A percentile compares a stretch with the other conserved stretches of the same genome.
Conservation (phyloP, 2,888 invertebrate genomes). For the Salpingus planirostris region DNA sequence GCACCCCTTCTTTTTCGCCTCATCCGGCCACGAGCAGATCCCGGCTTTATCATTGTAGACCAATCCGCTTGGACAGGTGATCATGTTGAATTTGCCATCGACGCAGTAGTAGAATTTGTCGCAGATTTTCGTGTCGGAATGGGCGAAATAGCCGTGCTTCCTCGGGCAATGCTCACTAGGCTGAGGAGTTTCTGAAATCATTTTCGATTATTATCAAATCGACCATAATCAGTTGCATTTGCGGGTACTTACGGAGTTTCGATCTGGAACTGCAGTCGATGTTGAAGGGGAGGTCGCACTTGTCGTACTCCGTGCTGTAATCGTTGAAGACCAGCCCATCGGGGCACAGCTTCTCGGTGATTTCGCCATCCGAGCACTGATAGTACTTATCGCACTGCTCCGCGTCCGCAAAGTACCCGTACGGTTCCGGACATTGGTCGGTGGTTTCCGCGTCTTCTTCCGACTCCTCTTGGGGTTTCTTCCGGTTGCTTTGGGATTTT, state of each 20-base stretch:
- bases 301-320: conserved; percentile 70
- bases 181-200: conserved; percentile 58
- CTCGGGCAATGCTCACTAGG: conserved; percentile 68
- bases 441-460: conserved; percentile 47
- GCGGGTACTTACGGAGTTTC: conserved; percentile 73
- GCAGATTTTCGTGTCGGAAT: conserved; percentile 67
- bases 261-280: conserved; percentile 73
- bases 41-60: conserved; percentile 84
- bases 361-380: conserved; percentile 65
- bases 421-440: conserved; percentile 68
- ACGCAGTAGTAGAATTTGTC: conserved; percentile 85
- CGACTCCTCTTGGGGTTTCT: conserved; percentile 7
- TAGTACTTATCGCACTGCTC: conserved; percentile 86
- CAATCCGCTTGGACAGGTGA: conserved; percentile 77
- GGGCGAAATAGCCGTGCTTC: conserved; percentile 80
- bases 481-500: too few species aligned
- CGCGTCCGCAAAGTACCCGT: conserved; percentile 77
- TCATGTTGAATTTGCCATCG: conserved; percentile 82
- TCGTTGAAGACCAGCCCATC: conserved; percentile 89
- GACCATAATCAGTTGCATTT: too few species aligned
- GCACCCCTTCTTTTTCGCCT: conserved; percentile 80
- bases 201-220: too few species aligned
- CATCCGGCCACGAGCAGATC: conserved; percentile 89
- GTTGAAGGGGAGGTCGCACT: conserved; percentile 80
- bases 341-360: conserved; percentile 72